phyloP scores from a whole-genome alignment of 2,797 vertebrate genomes.

The Lagodon rhomboides region DNA sequence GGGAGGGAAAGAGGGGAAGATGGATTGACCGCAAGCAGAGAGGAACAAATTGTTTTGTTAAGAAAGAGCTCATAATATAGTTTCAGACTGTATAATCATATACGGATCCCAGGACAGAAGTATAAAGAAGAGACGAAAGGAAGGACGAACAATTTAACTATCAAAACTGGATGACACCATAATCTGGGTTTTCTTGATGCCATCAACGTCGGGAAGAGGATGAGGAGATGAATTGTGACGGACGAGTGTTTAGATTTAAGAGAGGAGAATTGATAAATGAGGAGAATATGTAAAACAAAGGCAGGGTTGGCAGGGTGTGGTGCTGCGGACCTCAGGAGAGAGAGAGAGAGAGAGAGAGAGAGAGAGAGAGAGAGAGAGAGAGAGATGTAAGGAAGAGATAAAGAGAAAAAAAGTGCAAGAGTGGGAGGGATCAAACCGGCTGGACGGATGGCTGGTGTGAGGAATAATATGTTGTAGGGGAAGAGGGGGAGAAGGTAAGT shows the following conservation, averaged over 20 bases:
- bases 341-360: constrained; percentile 8
- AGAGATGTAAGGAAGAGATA: constrained; percentile 49
- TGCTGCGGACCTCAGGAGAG: constrained; percentile 36
- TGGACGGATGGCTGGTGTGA: constrained; percentile 50
- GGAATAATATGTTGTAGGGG: constrained; percentile 58
- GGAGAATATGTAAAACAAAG: constrained; percentile 26
- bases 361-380: constrained; percentile 24
- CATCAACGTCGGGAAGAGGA: constrained; percentile 11
- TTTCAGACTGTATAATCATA: not conserved
- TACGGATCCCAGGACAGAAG: not conserved
- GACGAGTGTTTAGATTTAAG: constrained; percentile 34
- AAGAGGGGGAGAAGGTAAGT: constrained; percentile 43
- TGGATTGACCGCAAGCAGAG: constrained; percentile 29
- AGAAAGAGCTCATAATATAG: constrained; percentile 13
- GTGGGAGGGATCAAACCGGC: constrained; percentile 50
- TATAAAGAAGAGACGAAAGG: not conserved
- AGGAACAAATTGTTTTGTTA: constrained; percentile 35
- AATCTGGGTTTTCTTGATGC: constrained; percentile 5
- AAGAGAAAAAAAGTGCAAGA: constrained; percentile 54
- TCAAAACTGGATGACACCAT: not conserved
- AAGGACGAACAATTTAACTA: constrained; percentile 10
- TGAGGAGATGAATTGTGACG: constrained; percentile 18
- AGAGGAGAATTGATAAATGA: constrained; percentile 37
- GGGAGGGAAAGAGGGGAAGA: constrained; percentile 30
- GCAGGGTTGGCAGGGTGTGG: constrained; percentile 50